A percentile compares a stretch with the other conserved stretches of the same genome.
Evolutionary conservation across 2,113 vertebrate species (phyloP).

Genomic region (Elephas maximus): DNA sequence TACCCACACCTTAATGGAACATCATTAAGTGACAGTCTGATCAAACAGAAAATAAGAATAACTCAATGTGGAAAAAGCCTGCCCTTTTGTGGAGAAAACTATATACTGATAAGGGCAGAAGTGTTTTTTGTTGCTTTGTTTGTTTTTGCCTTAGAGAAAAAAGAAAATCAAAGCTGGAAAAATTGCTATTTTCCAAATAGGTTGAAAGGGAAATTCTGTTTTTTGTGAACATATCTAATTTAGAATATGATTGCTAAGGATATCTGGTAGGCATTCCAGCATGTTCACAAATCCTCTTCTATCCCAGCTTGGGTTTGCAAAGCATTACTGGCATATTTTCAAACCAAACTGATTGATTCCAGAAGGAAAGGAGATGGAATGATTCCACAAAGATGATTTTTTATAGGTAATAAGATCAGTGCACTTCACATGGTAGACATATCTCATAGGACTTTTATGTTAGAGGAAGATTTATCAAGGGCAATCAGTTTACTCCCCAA

Average conservation of each 20-base stretch:
- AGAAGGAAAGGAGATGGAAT: neutral
- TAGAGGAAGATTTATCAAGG: neutral
- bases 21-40: neutral
- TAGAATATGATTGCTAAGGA: neutral
- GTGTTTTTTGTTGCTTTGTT: neutral
- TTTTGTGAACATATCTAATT: neutral
- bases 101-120: neutral
- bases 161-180: constrained; percentile 17
- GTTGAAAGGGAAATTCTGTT: neutral
- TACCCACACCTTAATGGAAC: neutral
- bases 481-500: neutral
- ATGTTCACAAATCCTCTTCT: neutral
- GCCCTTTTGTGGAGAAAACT: neutral
- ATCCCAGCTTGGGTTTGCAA: neutral
- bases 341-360: constrained; percentile 1
- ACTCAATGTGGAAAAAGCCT: neutral
- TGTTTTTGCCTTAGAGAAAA: neutral
- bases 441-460: neutral
- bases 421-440: neutral
- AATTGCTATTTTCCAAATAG: neutral
- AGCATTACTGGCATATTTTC: neutral
- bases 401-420: neutral
- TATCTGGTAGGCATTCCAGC: neutral
- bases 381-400: neutral
- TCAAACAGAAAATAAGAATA: neutral